A percentile compares a stretch with the other conserved stretches of the same genome.
Evolutionary conservation across 2,888 invertebrate species (phyloP).

Genomic region (Zaprionus obscuricornis): DNA sequence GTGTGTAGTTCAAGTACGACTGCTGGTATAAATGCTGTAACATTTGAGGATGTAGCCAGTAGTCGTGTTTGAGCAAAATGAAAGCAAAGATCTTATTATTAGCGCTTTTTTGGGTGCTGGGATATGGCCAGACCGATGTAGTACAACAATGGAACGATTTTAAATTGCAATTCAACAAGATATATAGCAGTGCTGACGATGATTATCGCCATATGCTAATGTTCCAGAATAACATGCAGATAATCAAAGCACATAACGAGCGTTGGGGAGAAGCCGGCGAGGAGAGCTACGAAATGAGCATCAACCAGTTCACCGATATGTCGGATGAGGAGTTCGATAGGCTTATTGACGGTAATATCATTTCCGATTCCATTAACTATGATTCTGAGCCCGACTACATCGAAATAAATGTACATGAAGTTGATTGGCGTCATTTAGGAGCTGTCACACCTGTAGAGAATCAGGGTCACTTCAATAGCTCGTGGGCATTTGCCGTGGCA

Average conservation of each 20-base stretch:
- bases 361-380: no score
- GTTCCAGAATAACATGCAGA: conserved; percentile 17
- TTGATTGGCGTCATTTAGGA: conserved; percentile 19
- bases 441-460: conserved; percentile 23
- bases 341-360: no score
- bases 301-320: conserved; percentile 25
- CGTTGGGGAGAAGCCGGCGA: conserved; percentile 18
- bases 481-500: conserved; percentile 38
- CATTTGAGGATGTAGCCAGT: background rate
- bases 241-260: conserved; percentile 23
- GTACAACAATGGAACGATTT: conserved; percentile 17
- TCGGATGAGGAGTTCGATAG: conserved; percentile 2
- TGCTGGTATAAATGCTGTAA: conserved; percentile 13
- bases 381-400: background rate
- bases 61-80: conserved; percentile 6
- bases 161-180: conserved; percentile 23
- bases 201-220: conserved; percentile 1
- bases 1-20: no score
- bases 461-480: conserved; percentile 29
- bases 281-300: conserved; percentile 29
- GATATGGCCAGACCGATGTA: conserved; percentile 16
- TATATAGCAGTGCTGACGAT: background rate
- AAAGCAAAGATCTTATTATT: conserved; percentile 5
- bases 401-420: background rate
- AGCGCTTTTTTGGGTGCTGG: conserved; percentile 10